phyloP scores from a whole-genome alignment of 2,113 vertebrate species.

The Psilopogon haemacephalus region DNA sequence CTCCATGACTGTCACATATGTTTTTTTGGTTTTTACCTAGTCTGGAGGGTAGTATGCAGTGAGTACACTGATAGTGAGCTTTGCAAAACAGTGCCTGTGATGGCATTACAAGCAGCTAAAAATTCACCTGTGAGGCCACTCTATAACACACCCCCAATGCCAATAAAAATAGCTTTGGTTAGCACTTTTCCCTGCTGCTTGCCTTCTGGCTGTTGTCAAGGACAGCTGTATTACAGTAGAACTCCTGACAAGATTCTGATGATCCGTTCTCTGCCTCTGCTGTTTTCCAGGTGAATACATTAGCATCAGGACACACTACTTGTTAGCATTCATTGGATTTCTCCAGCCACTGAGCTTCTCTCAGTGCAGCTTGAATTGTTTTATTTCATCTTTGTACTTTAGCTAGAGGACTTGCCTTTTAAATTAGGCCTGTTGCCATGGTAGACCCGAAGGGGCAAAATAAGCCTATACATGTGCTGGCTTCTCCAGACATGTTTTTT shows the following conservation, averaged over 20 bases:
- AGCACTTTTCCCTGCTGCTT: background rate
- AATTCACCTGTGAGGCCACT: background rate
- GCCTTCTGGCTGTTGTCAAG: background rate
- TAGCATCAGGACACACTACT: background rate
- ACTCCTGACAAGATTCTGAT: background rate
- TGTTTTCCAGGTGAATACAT: background rate
- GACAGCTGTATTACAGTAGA: background rate
- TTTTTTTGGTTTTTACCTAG: background rate
- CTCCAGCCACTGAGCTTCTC: background rate
- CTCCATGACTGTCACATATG: background rate
- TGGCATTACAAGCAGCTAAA: background rate
- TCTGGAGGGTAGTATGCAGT: background rate
- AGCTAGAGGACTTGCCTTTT: background rate
- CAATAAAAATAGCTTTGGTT: background rate
- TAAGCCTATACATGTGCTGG: too few species aligned
- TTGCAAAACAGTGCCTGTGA: background rate
- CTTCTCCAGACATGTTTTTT: too few species aligned
- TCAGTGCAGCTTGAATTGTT: background rate
- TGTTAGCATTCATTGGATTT: background rate
- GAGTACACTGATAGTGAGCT: background rate
- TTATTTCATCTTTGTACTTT: background rate
- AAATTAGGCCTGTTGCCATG: accelerated
- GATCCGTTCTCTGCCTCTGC: background rate
- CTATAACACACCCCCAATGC: accelerated
- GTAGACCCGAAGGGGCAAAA: too few species aligned